Percentiles rank a stretch among this genome's conserved stretches.
phyloP scores from a whole-genome alignment of 2,888 invertebrate species.

The Chrysopilus asiliformis region DNA sequence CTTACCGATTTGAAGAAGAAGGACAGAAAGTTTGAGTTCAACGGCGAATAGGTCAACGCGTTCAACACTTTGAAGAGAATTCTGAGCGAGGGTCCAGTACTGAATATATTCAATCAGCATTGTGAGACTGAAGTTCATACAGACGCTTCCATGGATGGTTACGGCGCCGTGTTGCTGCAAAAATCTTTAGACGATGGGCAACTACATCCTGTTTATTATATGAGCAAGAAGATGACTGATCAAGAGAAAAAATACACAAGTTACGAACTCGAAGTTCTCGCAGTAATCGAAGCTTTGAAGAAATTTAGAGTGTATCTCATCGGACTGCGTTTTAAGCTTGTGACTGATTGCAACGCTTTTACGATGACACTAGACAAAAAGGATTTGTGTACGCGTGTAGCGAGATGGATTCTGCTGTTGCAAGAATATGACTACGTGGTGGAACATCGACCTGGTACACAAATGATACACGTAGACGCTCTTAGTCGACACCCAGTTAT shows the following conservation, averaged over 20 bases:
- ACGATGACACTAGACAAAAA: conserved; percentile 23
- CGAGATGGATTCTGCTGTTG: conserved; percentile 11
- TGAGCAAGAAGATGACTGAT: conserved; percentile 22
- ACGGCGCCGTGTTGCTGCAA: conserved; percentile 20
- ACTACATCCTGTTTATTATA: conserved; percentile 22
- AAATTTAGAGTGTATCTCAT: conserved; percentile 24
- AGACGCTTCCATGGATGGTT: conserved; percentile 19
- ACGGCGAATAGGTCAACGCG: not conserved
- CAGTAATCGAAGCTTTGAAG: conserved; percentile 22
- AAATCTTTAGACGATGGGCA: conserved; percentile 10
- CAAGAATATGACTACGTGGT: not conserved
- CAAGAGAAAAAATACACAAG: conserved; percentile 22
- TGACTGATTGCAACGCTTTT: conserved; percentile 25
- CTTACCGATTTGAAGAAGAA: conserved; percentile 21
- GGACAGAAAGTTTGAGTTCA: no score
- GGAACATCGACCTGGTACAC: not conserved
- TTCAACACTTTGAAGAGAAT: not conserved
- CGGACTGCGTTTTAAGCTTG: conserved; percentile 21
- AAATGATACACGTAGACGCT: not conserved
- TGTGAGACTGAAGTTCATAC: conserved; percentile 12
- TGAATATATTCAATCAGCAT: no score
- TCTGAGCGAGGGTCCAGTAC: not conserved
- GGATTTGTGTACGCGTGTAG: conserved; percentile 20
- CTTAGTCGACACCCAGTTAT: no score
- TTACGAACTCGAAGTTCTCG: conserved; percentile 27